A percentile compares a stretch with the other conserved stretches of the same genome.
Conservation (phyloP, 2,113 vertebrate genomes). For the Lathamus discolor region DNA sequence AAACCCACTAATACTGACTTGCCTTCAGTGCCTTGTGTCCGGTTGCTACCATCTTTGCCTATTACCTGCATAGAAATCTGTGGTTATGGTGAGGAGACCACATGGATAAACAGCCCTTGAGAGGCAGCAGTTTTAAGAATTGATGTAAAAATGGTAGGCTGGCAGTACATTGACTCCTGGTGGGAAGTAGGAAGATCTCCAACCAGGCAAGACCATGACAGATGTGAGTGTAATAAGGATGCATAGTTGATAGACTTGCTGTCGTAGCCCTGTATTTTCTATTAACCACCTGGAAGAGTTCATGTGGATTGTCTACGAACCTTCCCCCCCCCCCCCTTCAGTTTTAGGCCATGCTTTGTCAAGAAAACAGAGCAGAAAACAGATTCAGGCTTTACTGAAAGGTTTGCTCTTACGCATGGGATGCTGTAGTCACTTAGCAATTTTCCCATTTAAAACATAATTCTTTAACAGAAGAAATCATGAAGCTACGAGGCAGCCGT, state of each 20-base stretch:
- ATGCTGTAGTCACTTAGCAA: background rate
- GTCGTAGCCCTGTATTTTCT: background rate
- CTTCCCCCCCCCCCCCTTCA: background rate
- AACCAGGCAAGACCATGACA: background rate
- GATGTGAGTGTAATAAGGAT: background rate
- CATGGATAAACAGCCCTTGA: background rate
- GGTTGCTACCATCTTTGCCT: background rate
- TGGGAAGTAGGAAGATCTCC: background rate
- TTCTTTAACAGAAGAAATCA: background rate
- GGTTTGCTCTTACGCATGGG: background rate
- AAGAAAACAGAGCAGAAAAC: background rate
- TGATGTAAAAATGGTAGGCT: background rate
- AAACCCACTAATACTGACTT: background rate
- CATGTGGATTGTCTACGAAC: background rate
- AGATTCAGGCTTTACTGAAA: background rate
- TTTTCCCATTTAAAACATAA: background rate
- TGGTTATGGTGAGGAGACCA: background rate
- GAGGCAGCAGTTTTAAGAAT: background rate
- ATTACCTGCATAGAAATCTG: background rate
- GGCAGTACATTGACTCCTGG: background rate
- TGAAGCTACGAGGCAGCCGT: background rate
- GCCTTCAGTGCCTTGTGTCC: accelerated
- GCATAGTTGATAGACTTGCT: background rate
- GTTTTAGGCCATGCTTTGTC: background rate
- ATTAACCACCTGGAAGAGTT: background rate